Evolutionary conservation across 2,113 vertebrate genomes (phyloP).

Genomic region (Phycodurus eques): DNA sequence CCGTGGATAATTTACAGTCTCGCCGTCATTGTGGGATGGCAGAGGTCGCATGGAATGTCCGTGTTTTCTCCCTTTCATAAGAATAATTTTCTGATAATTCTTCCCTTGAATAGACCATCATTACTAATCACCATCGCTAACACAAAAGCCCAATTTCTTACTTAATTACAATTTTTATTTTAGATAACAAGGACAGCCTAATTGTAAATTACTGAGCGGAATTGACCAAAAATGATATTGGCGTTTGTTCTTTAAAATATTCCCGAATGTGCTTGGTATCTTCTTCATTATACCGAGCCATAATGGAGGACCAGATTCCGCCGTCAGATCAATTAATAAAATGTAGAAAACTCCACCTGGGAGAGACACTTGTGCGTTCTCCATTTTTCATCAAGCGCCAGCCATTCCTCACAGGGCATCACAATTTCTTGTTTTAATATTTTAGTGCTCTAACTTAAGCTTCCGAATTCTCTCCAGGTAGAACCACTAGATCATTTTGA

Average conservation of each 20-base stretch:
- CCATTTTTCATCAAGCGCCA: constrained; percentile 63
- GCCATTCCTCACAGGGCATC: constrained; percentile 57
- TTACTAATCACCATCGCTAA: constrained; percentile 60
- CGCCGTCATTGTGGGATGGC: constrained; percentile 64
- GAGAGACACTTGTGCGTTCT: constrained; percentile 56
- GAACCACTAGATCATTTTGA: constrained; percentile 74
- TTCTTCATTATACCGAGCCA: constrained; percentile 59
- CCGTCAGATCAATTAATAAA: constrained; percentile 69
- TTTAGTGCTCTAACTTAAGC: constrained; percentile 77
- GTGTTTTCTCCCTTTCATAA: constrained; percentile 71
- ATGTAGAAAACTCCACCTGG: constrained; percentile 66
- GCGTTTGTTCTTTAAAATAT: constrained; percentile 66
- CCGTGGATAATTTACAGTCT: constrained; percentile 77
- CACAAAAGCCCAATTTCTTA: constrained; percentile 61
- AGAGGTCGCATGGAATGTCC: constrained; percentile 37
- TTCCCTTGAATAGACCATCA: constrained; percentile 49
- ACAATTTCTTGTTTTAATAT: constrained; percentile 78
- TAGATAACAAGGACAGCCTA: constrained; percentile 62
- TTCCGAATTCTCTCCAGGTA: constrained; percentile 72
- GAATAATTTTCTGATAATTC: constrained; percentile 64
- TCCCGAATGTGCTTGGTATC: constrained; percentile 62
- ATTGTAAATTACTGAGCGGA: constrained; percentile 52
- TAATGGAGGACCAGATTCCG: constrained; percentile 60
- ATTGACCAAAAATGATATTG: constrained; percentile 46
- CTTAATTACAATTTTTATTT: constrained; percentile 69